Evolutionary conservation across 2,888 invertebrate genomes (phyloP), one percentile per base, ranked within the genome.

Genomic region (Ecliptopera silaceata): DNA sequence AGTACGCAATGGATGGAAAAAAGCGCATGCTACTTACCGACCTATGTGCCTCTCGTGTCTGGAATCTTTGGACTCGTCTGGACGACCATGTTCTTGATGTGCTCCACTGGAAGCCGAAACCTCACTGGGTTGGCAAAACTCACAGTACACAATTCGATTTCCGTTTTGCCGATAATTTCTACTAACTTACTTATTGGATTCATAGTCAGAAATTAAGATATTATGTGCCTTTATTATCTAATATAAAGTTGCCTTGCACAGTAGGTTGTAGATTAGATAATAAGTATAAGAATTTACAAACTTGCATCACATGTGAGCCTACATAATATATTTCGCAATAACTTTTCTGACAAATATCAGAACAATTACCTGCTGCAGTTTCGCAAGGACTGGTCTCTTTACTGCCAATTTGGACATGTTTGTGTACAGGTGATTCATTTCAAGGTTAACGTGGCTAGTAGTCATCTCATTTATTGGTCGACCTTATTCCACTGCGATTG

Each of bases 81-180:
- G 92, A 86, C 90, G 4, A 86, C 88, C 2, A 83, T 93, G 78
- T 92, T 92, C 59, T 71, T 88, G 3, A 92, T 92, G 84, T 92
- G 92, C 63, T 91, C 90, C 0, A 87, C 88, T 29, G 92, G 92
- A n/a, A 90, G 87, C 50, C 77, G 87, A 43, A 82, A 84, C n/a
- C 71, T 79, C 0, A 82, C 82, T 48, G 89, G 91, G 92, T 88
- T 74, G 73, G 46, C 43, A 39, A 2, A 26, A 8, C 36, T 13
- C 29, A 10, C 2, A n/a, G n/a, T 31, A 31, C 1, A 13, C n/a
- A 32, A 26, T 26, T 26, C 6, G 3, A 26, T 26, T 8, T 4
- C 6, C 10, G 6, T 26, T 6, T 26, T 26, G 26, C 26, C n/a
- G n/a, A n/a, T n/a, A n/a, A n/a, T n/a, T n/a, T n/a, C 6, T 26